phyloP scores from a whole-genome alignment of 2,888 invertebrate genomes.

The Phymatocera aterrima region DNA sequence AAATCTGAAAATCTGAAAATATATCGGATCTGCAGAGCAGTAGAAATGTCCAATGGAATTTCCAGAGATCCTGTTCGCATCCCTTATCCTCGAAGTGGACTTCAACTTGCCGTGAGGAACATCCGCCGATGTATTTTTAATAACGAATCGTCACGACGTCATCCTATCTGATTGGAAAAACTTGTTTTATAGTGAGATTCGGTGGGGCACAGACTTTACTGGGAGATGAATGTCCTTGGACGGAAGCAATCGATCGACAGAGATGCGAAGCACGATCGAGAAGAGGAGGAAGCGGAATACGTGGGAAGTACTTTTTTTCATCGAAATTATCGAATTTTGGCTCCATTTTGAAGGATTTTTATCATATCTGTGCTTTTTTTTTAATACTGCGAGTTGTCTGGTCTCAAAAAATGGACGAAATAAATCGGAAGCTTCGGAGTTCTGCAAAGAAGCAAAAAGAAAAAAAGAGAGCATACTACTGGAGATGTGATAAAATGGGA shows the following conservation, averaged over 20 bases:
- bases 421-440: too few relatives aligned
- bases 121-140: not conserved
- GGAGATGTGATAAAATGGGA: too few relatives aligned
- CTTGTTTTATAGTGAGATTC: not conserved
- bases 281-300: too few relatives aligned
- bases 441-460: not conserved
- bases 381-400: too few relatives aligned
- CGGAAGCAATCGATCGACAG: not conserved
- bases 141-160: constrained; percentile 23
- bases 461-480: not conserved
- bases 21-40: not conserved
- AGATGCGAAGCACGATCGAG: constrained; percentile 29
- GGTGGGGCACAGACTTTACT: not conserved
- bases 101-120: not conserved
- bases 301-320: not conserved
- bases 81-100: constrained; percentile 13
- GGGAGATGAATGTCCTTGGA: not conserved
- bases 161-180: constrained; percentile 18
- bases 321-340: not conserved
- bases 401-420: not conserved
- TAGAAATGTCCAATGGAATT: not conserved
- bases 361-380: too few relatives aligned
- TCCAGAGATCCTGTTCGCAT: not conserved
- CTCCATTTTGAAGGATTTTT: not conserved
- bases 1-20: too few relatives aligned